These are phyloP conservation scores for Sinhomidia bicolor DNA, from an alignment of 2,888 invertebrate species.

Conservation along the genomic window DNA sequence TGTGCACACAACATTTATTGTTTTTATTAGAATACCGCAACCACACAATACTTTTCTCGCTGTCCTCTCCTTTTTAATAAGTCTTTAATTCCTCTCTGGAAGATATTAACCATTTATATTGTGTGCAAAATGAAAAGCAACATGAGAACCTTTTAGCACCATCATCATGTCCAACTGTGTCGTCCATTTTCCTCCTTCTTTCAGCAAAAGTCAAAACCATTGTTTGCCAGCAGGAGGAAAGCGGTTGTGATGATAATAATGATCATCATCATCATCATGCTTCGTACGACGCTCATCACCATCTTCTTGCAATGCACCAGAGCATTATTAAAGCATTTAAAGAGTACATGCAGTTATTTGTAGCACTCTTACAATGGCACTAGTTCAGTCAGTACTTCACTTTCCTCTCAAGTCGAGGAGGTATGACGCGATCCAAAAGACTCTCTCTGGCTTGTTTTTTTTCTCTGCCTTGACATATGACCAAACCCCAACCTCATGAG, in stretches of 20 bases:
- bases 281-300: no score
- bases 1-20: not conserved
- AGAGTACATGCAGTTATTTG: not conserved
- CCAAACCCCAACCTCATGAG: not conserved
- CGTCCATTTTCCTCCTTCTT: not conserved
- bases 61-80: conserved; percentile 15
- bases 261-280: conserved; percentile 1
- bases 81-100: conserved; percentile 24
- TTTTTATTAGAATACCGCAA: conserved; percentile 23
- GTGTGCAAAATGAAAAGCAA: conserved; percentile 29
- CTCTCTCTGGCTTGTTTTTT: not conserved
- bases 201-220: not conserved
- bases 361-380: not conserved
- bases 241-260: not conserved
- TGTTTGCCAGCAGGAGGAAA: conserved; percentile 38
- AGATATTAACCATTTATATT: not conserved
- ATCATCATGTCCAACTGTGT: conserved; percentile 43
- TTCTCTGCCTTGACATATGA: conserved; percentile 18
- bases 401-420: conserved; percentile 1
- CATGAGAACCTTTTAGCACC: conserved; percentile 33
- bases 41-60: not conserved
- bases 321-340: not conserved
- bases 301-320: not conserved
- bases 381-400: conserved; percentile 17
- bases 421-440: not conserved